Conservation (phyloP, 2,888 invertebrate species). For the Alsophila aescularia region DNA sequence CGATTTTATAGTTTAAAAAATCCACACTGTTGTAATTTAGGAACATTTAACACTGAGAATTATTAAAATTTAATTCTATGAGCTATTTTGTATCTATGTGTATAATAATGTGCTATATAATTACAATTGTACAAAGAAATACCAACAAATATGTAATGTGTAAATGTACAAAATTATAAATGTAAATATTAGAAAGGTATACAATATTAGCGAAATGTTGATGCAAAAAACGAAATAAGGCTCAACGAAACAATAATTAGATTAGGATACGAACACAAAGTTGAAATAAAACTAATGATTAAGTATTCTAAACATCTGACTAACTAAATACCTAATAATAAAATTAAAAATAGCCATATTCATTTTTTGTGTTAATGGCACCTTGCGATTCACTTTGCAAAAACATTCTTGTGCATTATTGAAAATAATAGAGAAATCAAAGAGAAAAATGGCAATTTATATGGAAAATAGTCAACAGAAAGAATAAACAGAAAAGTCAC, state of each 20-base stretch:
- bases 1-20: conserved; percentile 59
- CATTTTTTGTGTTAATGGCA: conserved; percentile 71
- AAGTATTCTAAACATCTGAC: conserved; percentile 65
- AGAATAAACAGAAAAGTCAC: conserved; percentile 20
- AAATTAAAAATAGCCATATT: conserved; percentile 76
- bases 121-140: conserved; percentile 71
- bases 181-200: conserved; percentile 35
- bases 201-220: conserved; percentile 41
- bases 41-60: conserved; percentile 84
- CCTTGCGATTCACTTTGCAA: conserved; percentile 75
- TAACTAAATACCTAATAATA: conserved; percentile 57
- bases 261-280: conserved; percentile 74
- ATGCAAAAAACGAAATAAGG: conserved; percentile 46
- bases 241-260: conserved; percentile 58
- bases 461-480: conserved; percentile 21
- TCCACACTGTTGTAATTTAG: conserved; percentile 80
- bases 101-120: conserved; percentile 51
- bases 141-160: conserved; percentile 56
- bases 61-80: conserved; percentile 75
- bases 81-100: conserved; percentile 70
- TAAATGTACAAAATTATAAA: conserved; percentile 48
- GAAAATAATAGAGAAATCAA: conserved; percentile 28
- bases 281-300: conserved; percentile 64
- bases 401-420: conserved; percentile 42
- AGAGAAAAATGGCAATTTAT: conserved; percentile 15